A percentile compares a stretch with the other conserved stretches of the same genome.
Evolutionary conservation across 2,113 vertebrate species (phyloP).

Genomic region (Danio rerio): DNA sequence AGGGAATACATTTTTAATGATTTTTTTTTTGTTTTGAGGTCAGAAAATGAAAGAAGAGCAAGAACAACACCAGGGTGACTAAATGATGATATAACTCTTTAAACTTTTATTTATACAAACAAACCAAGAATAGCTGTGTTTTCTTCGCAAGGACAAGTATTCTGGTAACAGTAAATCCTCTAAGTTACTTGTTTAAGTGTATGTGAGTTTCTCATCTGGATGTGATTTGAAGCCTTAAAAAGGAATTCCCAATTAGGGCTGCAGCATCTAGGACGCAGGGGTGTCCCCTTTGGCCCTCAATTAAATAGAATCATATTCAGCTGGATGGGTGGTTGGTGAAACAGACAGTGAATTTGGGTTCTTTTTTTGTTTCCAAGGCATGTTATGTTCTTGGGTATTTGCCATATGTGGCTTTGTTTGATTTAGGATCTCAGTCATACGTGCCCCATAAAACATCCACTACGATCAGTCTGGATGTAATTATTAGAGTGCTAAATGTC

Average conservation of each 20-base stretch:
- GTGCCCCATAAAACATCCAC: slow-evolving; percentile 31
- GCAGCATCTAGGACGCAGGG: slow-evolving; percentile 58
- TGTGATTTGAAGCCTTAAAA: slow-evolving; percentile 82
- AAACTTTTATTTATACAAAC: neutral
- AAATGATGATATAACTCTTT: too few relatives aligned
- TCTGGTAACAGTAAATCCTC: neutral
- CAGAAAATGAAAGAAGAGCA: too few relatives aligned
- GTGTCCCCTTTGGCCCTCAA: slow-evolving; percentile 43
- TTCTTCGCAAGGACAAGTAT: neutral
- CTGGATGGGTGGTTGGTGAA: slow-evolving; percentile 45
- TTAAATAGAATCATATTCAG: slow-evolving; percentile 39
- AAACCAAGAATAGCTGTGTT: slow-evolving; percentile 4
- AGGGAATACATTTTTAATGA: too few relatives aligned
- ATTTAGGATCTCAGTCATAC: slow-evolving; percentile 30
- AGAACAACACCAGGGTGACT: too few relatives aligned
- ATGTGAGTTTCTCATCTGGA: slow-evolving; percentile 76
- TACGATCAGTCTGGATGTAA: slow-evolving; percentile 29
- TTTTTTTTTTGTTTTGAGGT: too few relatives aligned
- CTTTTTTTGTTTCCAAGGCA: neutral
- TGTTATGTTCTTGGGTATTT: slow-evolving; percentile 24
- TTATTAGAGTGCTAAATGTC: slow-evolving; percentile 25
- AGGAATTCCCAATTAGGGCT: slow-evolving; percentile 76
- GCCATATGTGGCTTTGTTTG: slow-evolving; percentile 27
- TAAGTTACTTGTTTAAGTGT: slow-evolving; percentile 30
- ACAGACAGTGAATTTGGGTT: neutral